Conservation (phyloP, 2,888 invertebrate genomes). For the Xylota segnis region DNA sequence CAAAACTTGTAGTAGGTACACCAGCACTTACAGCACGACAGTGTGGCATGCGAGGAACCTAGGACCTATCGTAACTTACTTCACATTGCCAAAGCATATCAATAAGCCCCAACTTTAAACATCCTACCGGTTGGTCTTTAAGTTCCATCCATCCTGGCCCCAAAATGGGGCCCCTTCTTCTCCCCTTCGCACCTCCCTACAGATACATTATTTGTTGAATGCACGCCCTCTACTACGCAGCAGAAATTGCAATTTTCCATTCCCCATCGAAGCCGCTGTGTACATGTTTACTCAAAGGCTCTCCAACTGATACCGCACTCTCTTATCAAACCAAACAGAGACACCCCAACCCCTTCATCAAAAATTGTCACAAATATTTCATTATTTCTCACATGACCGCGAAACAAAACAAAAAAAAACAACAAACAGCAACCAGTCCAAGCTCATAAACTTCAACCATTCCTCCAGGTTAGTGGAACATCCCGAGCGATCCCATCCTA, state of each 20-base stretch:
- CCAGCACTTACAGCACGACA: too few relatives aligned
- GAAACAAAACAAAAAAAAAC: not conserved
- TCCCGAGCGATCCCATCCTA: not conserved
- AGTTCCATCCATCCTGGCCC: not conserved
- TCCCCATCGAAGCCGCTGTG: not conserved
- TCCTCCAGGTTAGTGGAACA: slow-evolving; percentile 29
- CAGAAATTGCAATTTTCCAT: not conserved
- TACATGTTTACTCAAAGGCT: not conserved
- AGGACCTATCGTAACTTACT: too few relatives aligned
- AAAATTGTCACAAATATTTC: not conserved
- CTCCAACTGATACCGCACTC: not conserved
- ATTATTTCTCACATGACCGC: not conserved
- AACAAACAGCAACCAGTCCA: slow-evolving; percentile 25
- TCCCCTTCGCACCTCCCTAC: not conserved
- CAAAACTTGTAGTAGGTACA: too few relatives aligned
- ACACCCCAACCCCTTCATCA: not conserved
- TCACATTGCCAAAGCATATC: too few relatives aligned
- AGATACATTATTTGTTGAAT: slow-evolving; percentile 11
- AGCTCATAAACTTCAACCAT: slow-evolving; percentile 24
- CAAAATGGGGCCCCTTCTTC: not conserved
- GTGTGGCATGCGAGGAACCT: too few relatives aligned
- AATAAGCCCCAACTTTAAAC: too few relatives aligned
- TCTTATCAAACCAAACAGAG: not conserved
- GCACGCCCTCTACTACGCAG: slow-evolving; percentile 13
- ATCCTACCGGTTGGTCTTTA: too few relatives aligned